Evolutionary conservation across 2,888 invertebrate genomes (phyloP).

Genomic region (Oscheius sp.): DNA sequence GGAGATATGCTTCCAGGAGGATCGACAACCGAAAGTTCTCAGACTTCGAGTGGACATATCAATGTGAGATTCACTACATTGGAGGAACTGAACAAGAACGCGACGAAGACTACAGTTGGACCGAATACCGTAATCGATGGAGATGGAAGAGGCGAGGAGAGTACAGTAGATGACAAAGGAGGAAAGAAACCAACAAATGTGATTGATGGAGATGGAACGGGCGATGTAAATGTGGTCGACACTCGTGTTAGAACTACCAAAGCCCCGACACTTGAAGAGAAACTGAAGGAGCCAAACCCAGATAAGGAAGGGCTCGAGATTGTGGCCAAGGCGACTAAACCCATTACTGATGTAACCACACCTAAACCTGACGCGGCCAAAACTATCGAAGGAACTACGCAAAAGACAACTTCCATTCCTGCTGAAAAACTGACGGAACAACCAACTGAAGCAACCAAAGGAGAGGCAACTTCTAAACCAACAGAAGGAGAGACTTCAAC

Average conservation of each 20-base stretch:
- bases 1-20: slow-evolving; percentile 15
- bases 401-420: no score
- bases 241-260: background rate
- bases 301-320: slow-evolving; percentile 39
- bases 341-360: background rate
- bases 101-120: background rate
- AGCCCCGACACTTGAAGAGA: background rate
- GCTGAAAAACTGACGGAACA: no score
- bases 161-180: background rate
- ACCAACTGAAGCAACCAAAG: background rate
- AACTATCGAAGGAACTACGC: background rate
- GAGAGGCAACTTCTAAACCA: background rate
- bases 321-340: background rate
- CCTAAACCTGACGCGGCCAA: background rate
- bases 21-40: background rate
- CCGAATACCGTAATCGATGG: slow-evolving; percentile 10
- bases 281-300: background rate
- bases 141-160: background rate
- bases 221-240: slow-evolving; percentile 14
- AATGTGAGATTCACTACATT: slow-evolving; percentile 16
- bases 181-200: background rate
- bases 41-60: slow-evolving; percentile 8
- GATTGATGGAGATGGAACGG: slow-evolving; percentile 8
- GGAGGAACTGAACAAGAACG: background rate
- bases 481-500: background rate